Evolutionary conservation across 2,888 invertebrate species (phyloP), one percentile per base, ranked within the genome.

Genomic region (Tanypteryx hageni): DNA sequence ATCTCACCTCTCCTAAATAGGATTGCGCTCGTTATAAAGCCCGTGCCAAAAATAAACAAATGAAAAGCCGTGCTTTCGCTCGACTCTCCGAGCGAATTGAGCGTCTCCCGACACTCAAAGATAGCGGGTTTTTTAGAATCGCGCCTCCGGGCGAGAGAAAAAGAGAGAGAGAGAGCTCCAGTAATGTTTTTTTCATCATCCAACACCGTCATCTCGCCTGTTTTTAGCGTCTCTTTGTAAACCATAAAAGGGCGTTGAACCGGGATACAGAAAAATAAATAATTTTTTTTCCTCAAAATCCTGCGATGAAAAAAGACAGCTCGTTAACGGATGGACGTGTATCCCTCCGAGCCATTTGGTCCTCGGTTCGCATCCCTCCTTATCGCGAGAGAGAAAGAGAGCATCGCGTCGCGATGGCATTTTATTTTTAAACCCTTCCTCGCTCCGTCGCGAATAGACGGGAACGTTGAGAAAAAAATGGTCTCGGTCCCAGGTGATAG

Each of bases 281-380:
- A 76, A 76, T 22, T 13, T 22, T 27, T 76, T 68, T 68, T 68
- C 18, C 18, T 4, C 8, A 76, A 44, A 44, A 44, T 3, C 44
- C 44, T 44, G 44, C 44, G 44, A 44, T 22, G n/a, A 14, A 76
- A 27, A 76, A 14, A 76, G 76, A 27, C 76, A 22, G 76, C 76
- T 76, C 76, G 22, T 76, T 76, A 27, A 76, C 76, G 76, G 76
- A 76, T 76, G 76, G 76, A 76, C 76, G 76, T 22, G 27, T 76
- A 14, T 76, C 22, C 76, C 76, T 27, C 11, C 22, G 76, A 76
- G 76, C 76, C 76, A 76, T 10, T 44, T 22, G 76, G 76, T 76
- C 27, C 76, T 22, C 76, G 76, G 27, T 76, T 76, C 76, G 76
- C 5, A 44, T 44, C 44, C 44, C 44, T 44, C 44, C 44, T 44